A percentile compares a stretch with the other conserved stretches of the same genome.
These are phyloP conservation scores for Luperina nickerlii DNA, from an alignment of 2,888 invertebrate species.

Conservation along the genomic window DNA sequence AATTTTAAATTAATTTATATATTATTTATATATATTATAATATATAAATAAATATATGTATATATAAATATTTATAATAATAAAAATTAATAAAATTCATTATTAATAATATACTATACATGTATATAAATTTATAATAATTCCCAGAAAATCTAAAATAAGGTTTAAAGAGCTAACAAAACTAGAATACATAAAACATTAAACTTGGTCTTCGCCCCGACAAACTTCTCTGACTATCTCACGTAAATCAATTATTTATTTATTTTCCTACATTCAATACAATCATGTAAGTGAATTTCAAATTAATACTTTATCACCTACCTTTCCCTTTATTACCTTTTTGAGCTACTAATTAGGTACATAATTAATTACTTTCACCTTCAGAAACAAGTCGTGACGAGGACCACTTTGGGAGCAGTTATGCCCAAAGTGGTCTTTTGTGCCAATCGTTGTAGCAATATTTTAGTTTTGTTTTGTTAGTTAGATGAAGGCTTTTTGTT, in stretches of 20 bases:
- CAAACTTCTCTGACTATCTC: too few relatives aligned
- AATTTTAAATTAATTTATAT: too few relatives aligned
- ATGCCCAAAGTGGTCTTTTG: constrained; percentile 24
- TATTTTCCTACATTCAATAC: constrained; percentile 1
- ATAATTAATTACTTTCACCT: constrained; percentile 27
- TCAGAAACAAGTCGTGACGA: constrained; percentile 27
- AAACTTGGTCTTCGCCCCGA: not conserved
- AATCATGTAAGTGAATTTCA: not conserved
- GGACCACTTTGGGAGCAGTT: constrained; percentile 34
- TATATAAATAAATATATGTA: too few relatives aligned
- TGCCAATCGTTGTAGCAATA: not conserved
- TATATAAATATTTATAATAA: too few relatives aligned
- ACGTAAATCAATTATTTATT: constrained; percentile 22
- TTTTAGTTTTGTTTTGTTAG: constrained; percentile 18
- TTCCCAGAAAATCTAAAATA: not conserved
- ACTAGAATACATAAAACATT: not conserved
- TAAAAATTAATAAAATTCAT: too few relatives aligned
- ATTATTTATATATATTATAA: too few relatives aligned
- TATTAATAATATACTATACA: too few relatives aligned
- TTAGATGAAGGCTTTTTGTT: not conserved
- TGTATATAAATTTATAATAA: too few relatives aligned
- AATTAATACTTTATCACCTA: constrained; percentile 15
- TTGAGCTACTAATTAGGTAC: constrained; percentile 13
- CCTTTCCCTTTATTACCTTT: too few relatives aligned
- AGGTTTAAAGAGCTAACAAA: not conserved